Base-by-base conservation (phyloP, 2,888 invertebrate genomes). In the Agrilus mali region DNA sequence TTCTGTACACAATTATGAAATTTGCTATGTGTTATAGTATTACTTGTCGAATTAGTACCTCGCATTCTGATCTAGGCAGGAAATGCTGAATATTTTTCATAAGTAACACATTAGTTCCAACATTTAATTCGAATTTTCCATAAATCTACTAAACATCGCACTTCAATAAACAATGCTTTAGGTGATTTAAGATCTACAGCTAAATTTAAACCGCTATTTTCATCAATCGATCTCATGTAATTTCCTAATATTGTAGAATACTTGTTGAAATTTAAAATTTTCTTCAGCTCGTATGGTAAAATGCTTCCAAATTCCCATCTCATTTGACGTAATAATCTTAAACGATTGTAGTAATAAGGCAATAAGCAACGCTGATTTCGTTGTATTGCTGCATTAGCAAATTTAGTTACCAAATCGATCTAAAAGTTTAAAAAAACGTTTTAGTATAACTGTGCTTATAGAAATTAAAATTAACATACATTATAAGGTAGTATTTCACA, bases 231-330 rank as follows among this genome's bases (percentile, higher is more conserved):
- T 54, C 84, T 76, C 95, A 96, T 96, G 63, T 93, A 96, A 4
- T 77, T 76, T 1, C 90, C 88, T 47, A 96, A 67, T 32, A 79
- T 78, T 57, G 82, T 84, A 36, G 87, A 93, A 65, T 97, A 96
- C 48, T 80, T 80, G 41, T 82, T 80, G 59, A 95, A 92, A 40
- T 86, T 82, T 33, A 95, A 68, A 47, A 84, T 78, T 42, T 77
- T 73, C 60, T 85, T 82, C 0, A 95, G 80, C 60, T 94, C 92
- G 0, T 77, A 65, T 0, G 96, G 95, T 42, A 97, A 65, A 38
- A 93, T 83, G 33, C 92, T 86, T 1, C 97, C 97, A 62, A 94
- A 88, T 58, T 94, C 88, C 97, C 97, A 97, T 38, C 97, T 74
- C 65, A 93, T 75, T n/a, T 85, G 80, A 54, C 85, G 78, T 16